Percentiles rank a stretch among this genome's conserved stretches.
Conservation (phyloP, 1,140 invertebrate genomes). For the Macrocentrus cingulum region DNA sequence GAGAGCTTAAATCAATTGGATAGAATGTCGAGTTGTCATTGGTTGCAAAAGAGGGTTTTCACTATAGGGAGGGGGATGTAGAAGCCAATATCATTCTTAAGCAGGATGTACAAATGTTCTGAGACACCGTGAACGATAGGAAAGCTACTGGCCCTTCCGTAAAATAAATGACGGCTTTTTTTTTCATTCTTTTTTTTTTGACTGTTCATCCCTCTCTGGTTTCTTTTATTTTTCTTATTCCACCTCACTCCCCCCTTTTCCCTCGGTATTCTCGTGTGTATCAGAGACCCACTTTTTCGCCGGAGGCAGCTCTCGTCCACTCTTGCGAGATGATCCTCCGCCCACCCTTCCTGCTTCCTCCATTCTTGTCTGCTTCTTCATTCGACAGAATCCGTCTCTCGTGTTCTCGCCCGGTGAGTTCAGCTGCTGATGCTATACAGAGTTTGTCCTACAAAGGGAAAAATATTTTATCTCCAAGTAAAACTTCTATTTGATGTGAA, state of each 20-base stretch:
- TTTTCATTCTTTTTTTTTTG: slow-evolving; percentile 12
- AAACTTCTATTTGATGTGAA: neutral
- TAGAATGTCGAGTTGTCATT: no score
- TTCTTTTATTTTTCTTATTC: neutral
- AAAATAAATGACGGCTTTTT: slow-evolving; percentile 23
- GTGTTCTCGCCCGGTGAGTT: neutral
- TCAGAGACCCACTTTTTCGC: slow-evolving; percentile 27
- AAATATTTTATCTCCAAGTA: no score
- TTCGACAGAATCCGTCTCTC: neutral
- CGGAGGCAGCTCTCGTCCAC: slow-evolving; percentile 9
- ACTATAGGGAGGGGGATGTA: neutral
- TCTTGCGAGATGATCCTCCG: slow-evolving; percentile 25
- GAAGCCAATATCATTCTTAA: neutral
- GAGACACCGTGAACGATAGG: slow-evolving; percentile 8
- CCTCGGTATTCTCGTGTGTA: neutral
- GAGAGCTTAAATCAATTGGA: no score
- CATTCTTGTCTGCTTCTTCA: slow-evolving; percentile 2
- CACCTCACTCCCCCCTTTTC: neutral
- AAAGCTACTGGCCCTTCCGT: slow-evolving; percentile 10
- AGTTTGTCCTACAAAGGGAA: no score
- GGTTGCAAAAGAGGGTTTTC: no score
- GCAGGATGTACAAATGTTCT: slow-evolving; percentile 5
- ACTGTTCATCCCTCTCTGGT: slow-evolving; percentile 1
- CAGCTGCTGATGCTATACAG: no score
- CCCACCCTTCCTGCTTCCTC: slow-evolving; percentile 7